Base-by-base conservation (phyloP, 2,113 vertebrate genomes). In the Orthonyx spaldingii region DNA sequence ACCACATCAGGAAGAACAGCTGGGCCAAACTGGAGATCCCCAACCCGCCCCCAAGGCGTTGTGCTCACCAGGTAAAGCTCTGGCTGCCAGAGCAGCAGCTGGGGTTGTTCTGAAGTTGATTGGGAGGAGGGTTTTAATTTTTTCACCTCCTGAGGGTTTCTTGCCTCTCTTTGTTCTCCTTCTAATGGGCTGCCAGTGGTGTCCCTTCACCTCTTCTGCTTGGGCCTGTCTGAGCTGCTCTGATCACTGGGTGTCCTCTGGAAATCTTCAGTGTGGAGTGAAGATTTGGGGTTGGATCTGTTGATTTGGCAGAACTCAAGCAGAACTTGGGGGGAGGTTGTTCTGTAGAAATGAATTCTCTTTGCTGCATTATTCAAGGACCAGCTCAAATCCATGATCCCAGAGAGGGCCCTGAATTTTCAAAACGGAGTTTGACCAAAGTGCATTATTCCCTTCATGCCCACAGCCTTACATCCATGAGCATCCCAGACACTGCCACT, bases 11-110 rank as follows among this genome's bases (percentile, higher is more conserved):
- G 91, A 99, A 99, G 97, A 98, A 98, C 94, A 96, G 97, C 66
- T 99, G 99, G 99, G 95, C 98, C 32, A 99, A 98, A 50, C 94
- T 98, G 0, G 99, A 99, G 65, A 98, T 99, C 84, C 99, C 99
- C 27, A 99, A 97, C 83, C 98, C 99, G 2, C 99, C 99, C 13
- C 99, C 99, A 0, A 97, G 98, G 19, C 98, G 99, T 72, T 99
- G 99, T 87, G 98, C 99, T 76, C 99, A 99, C 93, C 99, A 99
- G 99, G 99, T 99, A 96, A 66, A 5, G 18, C 20, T 16, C 46
- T 72, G 59, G 4, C 11, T 80, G 85, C 55, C 14, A 13, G 4
- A 61, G 47, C 59, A 71, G 80, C 80, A 28, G 26, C 16, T 77
- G 83, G 44, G 7, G 1, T 64, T 46, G 11, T 47, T 83, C 52